These are phyloP conservation scores for Microctonus brassicae DNA, from an alignment of 2,888 invertebrate species.

Conservation along the genomic window DNA sequence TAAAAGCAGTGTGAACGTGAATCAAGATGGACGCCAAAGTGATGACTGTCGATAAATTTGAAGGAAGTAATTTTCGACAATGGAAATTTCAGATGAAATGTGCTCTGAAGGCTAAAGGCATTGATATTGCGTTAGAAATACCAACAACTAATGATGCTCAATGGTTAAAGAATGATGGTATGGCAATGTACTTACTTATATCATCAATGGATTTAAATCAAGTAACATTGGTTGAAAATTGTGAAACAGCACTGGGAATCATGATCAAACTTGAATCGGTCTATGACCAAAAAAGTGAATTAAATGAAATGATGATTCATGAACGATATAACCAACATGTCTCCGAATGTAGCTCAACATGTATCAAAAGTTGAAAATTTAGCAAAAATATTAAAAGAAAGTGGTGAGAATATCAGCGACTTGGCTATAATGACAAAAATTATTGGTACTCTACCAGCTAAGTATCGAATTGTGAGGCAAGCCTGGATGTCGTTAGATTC, in stretches of 20 bases:
- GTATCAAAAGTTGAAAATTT: slow-evolving; percentile 53
- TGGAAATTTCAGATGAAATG: slow-evolving; percentile 30
- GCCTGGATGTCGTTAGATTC: not conserved
- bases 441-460: slow-evolving; percentile 26
- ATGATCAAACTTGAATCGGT: slow-evolving; percentile 39
- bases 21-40: not conserved
- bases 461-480: not conserved
- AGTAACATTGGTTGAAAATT: not conserved
- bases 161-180: slow-evolving; percentile 34
- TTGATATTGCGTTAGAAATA: slow-evolving; percentile 6
- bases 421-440: slow-evolving; percentile 46
- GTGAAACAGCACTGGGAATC: slow-evolving; percentile 42
- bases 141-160: not conserved
- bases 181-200: slow-evolving; percentile 23
- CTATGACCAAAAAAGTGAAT: slow-evolving; percentile 44
- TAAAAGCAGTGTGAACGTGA: too few species aligned
- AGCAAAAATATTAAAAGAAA: slow-evolving; percentile 44
- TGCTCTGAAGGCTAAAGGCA: slow-evolving; percentile 19
- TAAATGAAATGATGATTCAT: slow-evolving; percentile 40
- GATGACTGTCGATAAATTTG: slow-evolving; percentile 11
- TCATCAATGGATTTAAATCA: not conserved
- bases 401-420: slow-evolving; percentile 43
- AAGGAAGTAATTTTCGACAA: slow-evolving; percentile 13
- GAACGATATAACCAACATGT: slow-evolving; percentile 44
- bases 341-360: slow-evolving; percentile 51